Conservation (phyloP, 2,797 vertebrate species). For the Gorsachius magnificus region DNA sequence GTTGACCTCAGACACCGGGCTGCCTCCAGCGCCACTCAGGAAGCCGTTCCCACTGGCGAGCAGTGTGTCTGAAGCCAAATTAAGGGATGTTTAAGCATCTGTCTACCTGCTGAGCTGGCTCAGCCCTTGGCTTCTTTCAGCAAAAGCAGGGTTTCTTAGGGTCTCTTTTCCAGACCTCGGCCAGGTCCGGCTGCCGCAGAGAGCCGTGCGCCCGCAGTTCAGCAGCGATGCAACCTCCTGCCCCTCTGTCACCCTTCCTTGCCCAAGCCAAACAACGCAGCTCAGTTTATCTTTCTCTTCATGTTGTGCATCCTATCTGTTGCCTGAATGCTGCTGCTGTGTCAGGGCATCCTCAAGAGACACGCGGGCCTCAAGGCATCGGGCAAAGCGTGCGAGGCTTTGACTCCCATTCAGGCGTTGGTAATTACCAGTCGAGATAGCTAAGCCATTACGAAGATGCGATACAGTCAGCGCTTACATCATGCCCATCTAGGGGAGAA, state of each 20-base stretch:
- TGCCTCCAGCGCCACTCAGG: fast-evolving
- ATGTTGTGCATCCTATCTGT: not conserved
- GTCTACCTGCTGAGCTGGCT: not conserved
- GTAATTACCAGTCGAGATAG: constrained; percentile 20
- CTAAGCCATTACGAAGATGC: not conserved
- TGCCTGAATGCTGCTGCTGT: not conserved
- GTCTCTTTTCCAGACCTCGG: not conserved
- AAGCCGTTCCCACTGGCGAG: not conserved
- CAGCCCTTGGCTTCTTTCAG: not conserved
- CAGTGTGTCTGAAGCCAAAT: fast-evolving
- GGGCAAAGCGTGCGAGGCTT: fast-evolving
- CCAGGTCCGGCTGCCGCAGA: not conserved
- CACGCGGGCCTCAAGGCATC: not conserved
- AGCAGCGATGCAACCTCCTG: not conserved
- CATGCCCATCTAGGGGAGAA: constrained; percentile 54
- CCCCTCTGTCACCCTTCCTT: not conserved
- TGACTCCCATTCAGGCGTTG: not conserved
- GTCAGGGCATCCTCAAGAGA: not conserved
- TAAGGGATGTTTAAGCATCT: not conserved
- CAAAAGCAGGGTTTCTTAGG: not conserved
- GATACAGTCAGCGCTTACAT: not conserved
- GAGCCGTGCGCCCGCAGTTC: not conserved
- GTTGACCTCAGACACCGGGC: fast-evolving
- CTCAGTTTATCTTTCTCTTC: not conserved
- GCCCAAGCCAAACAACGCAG: not conserved